A percentile compares a stretch with the other conserved stretches of the same genome.
These are phyloP conservation scores for Venustaconcha ellipsiformis DNA, from an alignment of 1,140 invertebrate genomes.

Conservation along the genomic window DNA sequence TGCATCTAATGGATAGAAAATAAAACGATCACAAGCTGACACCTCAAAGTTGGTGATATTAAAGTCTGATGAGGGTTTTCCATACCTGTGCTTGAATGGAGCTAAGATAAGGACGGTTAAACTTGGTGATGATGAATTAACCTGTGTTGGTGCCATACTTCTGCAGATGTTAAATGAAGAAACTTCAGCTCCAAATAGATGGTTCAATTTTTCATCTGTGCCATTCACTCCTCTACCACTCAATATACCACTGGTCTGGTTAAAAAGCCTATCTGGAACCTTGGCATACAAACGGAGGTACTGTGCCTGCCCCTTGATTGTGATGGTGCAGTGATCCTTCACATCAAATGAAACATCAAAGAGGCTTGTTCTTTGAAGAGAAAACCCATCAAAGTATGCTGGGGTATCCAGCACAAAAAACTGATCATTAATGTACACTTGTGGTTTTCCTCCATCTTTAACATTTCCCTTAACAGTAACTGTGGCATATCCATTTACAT, in stretches of 20 bases:
- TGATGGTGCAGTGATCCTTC: conserved; percentile 11
- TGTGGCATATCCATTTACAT: conserved; percentile 34
- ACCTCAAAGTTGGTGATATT: conserved; percentile 25
- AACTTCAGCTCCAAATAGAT: conserved; percentile 16
- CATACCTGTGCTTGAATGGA: conserved; percentile 11
- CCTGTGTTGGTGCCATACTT: conserved; percentile 5
- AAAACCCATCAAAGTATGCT: conserved; percentile 38
- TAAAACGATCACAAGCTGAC: conserved; percentile 34
- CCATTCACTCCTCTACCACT: conserved; percentile 23
- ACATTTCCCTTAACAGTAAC: conserved; percentile 31
- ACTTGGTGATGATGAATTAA: neutral
- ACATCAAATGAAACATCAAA: conserved; percentile 31
- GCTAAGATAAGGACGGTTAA: neutral
- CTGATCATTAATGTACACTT: conserved; percentile 28
- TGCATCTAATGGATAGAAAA: conserved; percentile 28
- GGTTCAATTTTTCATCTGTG: conserved; percentile 22
- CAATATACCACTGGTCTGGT: conserved; percentile 28
- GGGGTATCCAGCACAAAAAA: conserved; percentile 21
- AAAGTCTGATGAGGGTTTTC: conserved; percentile 5
- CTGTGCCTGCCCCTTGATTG: conserved; percentile 24
- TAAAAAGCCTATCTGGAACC: conserved; percentile 16
- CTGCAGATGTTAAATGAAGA: conserved; percentile 26
- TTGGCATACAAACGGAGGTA: conserved; percentile 28
- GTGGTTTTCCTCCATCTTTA: conserved; percentile 21
- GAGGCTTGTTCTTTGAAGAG: conserved; percentile 24